Conservation (phyloP, 2,888 invertebrate genomes). For the Ophraella communa region DNA sequence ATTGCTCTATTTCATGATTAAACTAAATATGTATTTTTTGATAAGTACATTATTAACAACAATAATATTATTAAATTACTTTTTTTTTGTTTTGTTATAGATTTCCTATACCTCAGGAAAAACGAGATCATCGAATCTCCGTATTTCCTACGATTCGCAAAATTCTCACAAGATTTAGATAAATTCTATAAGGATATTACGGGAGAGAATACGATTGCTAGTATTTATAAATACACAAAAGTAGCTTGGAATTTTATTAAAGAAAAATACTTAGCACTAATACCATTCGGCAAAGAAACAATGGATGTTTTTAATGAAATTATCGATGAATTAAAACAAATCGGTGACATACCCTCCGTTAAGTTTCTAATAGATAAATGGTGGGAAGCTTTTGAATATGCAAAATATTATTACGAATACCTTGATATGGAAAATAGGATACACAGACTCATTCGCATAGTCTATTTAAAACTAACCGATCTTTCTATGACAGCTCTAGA, state of each 20-base stretch:
- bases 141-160: slow-evolving; percentile 80
- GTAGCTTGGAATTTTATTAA: slow-evolving; percentile 72
- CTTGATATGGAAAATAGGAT: slow-evolving; percentile 75
- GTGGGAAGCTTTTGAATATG: slow-evolving; percentile 68
- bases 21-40: background rate
- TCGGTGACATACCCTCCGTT: slow-evolving; percentile 68
- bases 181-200: slow-evolving; percentile 79
- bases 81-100: slow-evolving; percentile 54
- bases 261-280: slow-evolving; percentile 70
- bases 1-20: background rate
- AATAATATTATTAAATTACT: background rate
- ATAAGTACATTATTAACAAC: background rate
- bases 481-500: slow-evolving; percentile 80
- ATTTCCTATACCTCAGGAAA: slow-evolving; percentile 81
- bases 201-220: slow-evolving; percentile 78
- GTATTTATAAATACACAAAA: slow-evolving; percentile 76
- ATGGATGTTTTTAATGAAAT: slow-evolving; percentile 70
- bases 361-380: slow-evolving; percentile 64
- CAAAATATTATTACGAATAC: slow-evolving; percentile 78
- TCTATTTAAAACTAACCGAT: slow-evolving; percentile 75
- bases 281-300: slow-evolving; percentile 73
- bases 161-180: slow-evolving; percentile 82
- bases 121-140: slow-evolving; percentile 81
- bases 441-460: slow-evolving; percentile 67
- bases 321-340: slow-evolving; percentile 66